phyloP scores from a whole-genome alignment of 2,113 vertebrate species.

The Odobenus rosmarus region DNA sequence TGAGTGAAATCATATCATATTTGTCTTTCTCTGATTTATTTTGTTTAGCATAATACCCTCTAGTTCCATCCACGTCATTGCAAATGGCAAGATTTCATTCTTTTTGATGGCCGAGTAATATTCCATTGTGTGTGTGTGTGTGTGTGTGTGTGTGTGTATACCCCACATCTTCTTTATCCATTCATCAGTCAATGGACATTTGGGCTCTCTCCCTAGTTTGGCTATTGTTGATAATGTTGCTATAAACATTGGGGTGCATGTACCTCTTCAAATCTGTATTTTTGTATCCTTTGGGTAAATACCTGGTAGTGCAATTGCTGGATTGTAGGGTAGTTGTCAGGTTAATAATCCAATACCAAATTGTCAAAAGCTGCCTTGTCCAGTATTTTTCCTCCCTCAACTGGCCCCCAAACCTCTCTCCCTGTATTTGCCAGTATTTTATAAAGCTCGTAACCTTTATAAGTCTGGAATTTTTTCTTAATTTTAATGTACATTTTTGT shows the following conservation, averaged over 20 bases:
- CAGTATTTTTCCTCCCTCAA: background rate
- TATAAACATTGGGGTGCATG: background rate
- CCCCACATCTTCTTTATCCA: background rate
- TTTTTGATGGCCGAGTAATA: background rate
- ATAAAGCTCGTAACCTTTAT: background rate
- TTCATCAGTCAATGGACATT: background rate
- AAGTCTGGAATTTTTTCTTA: background rate
- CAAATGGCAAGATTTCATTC: background rate
- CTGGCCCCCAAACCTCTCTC: background rate
- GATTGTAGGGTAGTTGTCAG: background rate
- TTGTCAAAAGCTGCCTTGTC: background rate
- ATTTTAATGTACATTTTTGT: background rate
- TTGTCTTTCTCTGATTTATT: background rate
- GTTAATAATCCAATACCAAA: slow-evolving; percentile 5
- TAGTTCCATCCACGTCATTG: background rate
- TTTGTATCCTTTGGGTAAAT: background rate
- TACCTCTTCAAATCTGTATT: background rate
- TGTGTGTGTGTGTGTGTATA: background rate
- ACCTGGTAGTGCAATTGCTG: background rate
- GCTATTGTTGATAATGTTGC: background rate
- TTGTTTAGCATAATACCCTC: background rate
- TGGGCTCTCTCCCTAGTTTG: background rate
- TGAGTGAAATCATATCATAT: background rate
- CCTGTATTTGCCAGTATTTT: slow-evolving; percentile 13
- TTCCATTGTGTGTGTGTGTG: background rate